These are phyloP conservation scores for Podarcis cretensis DNA, from an alignment of 2,113 vertebrate genomes.

Conservation along the genomic window DNA sequence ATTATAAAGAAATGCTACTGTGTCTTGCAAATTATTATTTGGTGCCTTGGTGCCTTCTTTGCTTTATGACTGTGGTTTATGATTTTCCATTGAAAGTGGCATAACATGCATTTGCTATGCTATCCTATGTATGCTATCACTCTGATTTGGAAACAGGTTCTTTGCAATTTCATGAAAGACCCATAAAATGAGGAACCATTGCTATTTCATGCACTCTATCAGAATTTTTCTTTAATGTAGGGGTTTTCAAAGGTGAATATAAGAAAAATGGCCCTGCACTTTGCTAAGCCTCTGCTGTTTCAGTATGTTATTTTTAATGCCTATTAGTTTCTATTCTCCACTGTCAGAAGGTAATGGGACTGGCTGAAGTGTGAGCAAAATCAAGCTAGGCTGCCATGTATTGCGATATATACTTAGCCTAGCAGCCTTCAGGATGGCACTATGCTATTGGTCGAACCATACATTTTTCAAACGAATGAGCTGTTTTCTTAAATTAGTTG, in stretches of 20 bases:
- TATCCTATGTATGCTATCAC: not conserved
- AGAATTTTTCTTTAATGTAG: not conserved
- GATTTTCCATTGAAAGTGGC: slow-evolving; percentile 17
- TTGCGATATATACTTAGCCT: not conserved
- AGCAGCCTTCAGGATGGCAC: not conserved
- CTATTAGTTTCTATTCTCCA: not conserved
- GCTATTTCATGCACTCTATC: not conserved
- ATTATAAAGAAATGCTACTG: not conserved
- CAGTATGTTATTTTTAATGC: not conserved
- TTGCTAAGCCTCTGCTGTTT: not conserved
- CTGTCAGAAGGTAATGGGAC: not conserved
- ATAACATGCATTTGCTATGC: slow-evolving; percentile 21
- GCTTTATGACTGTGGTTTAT: slow-evolving; percentile 27
- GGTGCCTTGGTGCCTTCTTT: not conserved
- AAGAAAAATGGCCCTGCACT: too few species aligned
- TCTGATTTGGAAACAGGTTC: not conserved
- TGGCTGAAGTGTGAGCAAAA: not conserved
- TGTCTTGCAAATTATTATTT: not conserved
- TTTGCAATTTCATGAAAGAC: slow-evolving; percentile 18
- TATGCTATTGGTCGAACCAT: not conserved
- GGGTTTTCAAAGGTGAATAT: not conserved
- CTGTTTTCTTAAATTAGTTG: not conserved
- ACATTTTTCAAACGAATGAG: not conserved
- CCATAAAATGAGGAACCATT: not conserved
- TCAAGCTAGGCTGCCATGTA: not conserved